These are phyloP conservation scores for Neria commutata DNA, from an alignment of 2,888 invertebrate species.

Conservation along the genomic window DNA sequence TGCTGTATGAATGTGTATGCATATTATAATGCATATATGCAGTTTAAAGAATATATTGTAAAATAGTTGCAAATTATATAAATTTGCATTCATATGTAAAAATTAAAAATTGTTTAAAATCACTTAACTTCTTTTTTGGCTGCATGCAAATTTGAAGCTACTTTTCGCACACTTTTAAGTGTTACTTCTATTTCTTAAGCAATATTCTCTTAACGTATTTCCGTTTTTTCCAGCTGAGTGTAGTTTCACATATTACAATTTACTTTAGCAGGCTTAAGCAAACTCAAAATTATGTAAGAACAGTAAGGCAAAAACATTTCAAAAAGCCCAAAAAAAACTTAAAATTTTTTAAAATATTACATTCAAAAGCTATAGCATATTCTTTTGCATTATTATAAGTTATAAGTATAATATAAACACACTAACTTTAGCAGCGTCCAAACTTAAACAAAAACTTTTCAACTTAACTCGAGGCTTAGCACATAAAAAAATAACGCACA, in stretches of 20 bases:
- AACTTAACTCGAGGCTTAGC: no score
- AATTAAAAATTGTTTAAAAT: conserved; percentile 22
- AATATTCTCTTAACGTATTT: no score
- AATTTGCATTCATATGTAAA: conserved; percentile 25
- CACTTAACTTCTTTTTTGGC: conserved; percentile 49
- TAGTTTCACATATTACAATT: conserved; percentile 6
- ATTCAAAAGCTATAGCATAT: no score
- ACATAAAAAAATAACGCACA: no score
- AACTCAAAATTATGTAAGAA: neutral
- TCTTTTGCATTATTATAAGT: conserved; percentile 12
- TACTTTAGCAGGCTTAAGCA: conserved; percentile 25
- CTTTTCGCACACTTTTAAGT: conserved; percentile 6
- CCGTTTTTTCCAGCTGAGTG: no score
- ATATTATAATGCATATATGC: conserved; percentile 19
- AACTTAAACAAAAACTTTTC: conserved; percentile 26
- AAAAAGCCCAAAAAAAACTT: conserved; percentile 26
- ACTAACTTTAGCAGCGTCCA: no score
- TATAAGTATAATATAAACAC: conserved; percentile 19
- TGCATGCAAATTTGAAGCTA: conserved; percentile 19
- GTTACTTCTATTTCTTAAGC: no score
- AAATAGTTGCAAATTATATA: conserved; percentile 6
- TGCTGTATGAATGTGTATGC: conserved; percentile 19
- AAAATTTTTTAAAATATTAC: conserved; percentile 20
- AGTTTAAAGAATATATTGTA: conserved; percentile 20
- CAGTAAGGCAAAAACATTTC: neutral